Base-by-base conservation (phyloP, 2,113 vertebrate genomes). In the Oostethus manadensis region DNA sequence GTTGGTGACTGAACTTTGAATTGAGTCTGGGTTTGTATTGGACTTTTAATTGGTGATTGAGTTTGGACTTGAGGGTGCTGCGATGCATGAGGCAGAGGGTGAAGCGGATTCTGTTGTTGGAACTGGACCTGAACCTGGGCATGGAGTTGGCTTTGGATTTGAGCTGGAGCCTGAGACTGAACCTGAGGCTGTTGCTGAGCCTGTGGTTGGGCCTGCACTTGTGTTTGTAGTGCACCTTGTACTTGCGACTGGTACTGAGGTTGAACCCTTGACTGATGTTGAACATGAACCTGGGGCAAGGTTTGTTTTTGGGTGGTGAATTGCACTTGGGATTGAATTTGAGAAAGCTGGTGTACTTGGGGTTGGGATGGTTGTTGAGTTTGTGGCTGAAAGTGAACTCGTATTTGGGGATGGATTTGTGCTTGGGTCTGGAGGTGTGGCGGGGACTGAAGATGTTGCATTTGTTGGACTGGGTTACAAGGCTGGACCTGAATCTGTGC, bases 371-470 rank as follows among this genome's bases (percentile, higher is more conserved):
- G 20, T 8, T 67, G 59, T 59, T 70, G 84, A 40, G 61, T 14
- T 42, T 85, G 80, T 0, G 85, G 60, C 53, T 91, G 91, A 65
- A 89, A 87, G 73, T 78, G 81, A 70, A 86, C 86, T 61, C 90
- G 87, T 71, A 79, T 75, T 57, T 84, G 85, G 17, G 76, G 77
- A 46, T 82, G 78, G 49, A 76, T 76, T 21, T 80, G 86, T 53
- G 56, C 47, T 63, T 80, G 82, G 46, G 70, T 22, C 53, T 79
- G 77, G 55, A 56, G 4, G n/a, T 68, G 74, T 1, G 59, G n/a
- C 48, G 70, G 77, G 18, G 62, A 38, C 51, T 80, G 87, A 38
- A 75, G 20, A 44, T 79, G 79, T 4, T 59, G 76, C 62, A 85
- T 88, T 3, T 73, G 78, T 20, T 45, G 90, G 72, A 78, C 79